Evolutionary conservation across 2,113 vertebrate species (phyloP), one percentile per base, ranked within the genome.

Genomic region (Galemys pyrenaicus): DNA sequence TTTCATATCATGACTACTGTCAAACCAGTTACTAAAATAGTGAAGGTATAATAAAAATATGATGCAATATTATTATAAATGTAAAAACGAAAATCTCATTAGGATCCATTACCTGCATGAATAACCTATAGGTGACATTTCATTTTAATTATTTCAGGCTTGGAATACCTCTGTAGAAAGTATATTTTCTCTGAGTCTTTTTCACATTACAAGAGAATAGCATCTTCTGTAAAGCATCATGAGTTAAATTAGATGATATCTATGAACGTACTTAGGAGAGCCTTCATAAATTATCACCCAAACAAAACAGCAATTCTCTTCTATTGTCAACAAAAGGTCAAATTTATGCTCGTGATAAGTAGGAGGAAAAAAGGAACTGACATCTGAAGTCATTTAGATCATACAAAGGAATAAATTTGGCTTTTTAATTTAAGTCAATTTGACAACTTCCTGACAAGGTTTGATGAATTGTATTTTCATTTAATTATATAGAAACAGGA

Each of bases 401-500:
- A 85, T 39, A 51, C 56, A 81, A 88, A 88, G 65, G 35, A 88
- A 83, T 56, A 92, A 91, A 86, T 46, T 13, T 62, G 74, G 56
- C 28, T 60, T 95, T 87, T 81, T 67, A 94, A 54, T 85, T 81
- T 67, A 94, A 54, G 51, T 67, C 58, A 86, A 85, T 86, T 70
- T 91, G 89, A 96, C 56, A 95, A 83, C 20, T 83, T 94, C 2
- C 60, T 91, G 75, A 65, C 49, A 94, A 39, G 10, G 10, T 67
- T 89, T 71, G 35, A 95, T 77, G 9, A 86, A 75, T 0, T 89
- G 39, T 28, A 9, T 60, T 92, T 85, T 83, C 51, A 81, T 91
- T 94, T 77, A 86, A 95, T 91, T 93, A 94, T 93, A 95, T 0
- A 91, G 58, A 86, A 95, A 58, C 4, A 74, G 56, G 51, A 82